These are phyloP conservation scores for Lobophora halterata DNA, from an alignment of 2,888 invertebrate genomes.

Conservation along the genomic window DNA sequence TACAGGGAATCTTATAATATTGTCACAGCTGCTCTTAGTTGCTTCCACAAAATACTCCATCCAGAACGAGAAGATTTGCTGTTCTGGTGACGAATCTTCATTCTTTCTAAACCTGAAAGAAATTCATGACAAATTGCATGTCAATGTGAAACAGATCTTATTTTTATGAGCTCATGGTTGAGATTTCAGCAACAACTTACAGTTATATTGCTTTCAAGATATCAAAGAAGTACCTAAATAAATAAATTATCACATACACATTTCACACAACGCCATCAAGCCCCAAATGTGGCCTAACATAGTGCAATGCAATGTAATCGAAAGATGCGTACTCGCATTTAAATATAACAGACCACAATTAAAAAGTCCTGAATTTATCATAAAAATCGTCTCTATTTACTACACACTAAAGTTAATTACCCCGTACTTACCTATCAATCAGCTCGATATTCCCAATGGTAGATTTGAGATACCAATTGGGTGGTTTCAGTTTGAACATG, in stretches of 20 bases:
- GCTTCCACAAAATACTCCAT: slow-evolving; percentile 99
- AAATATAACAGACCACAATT: too few species aligned
- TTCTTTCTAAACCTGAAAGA: slow-evolving; percentile 87
- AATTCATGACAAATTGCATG: background rate
- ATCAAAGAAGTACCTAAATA: too few species aligned
- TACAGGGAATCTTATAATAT: slow-evolving; percentile 94
- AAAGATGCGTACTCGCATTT: too few species aligned
- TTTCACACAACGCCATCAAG: too few species aligned
- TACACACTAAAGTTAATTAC: too few species aligned
- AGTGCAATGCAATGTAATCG: too few species aligned
- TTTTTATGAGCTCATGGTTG: too few species aligned
- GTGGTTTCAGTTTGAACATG: slow-evolving; percentile 95
- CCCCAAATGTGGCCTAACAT: too few species aligned
- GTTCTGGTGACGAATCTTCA: slow-evolving; percentile 89
- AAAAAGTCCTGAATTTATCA: background rate
- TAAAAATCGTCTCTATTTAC: background rate
- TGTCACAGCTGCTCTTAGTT: slow-evolving; percentile 88
- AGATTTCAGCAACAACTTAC: too few species aligned
- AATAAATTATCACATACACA: too few species aligned
- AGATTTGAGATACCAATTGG: slow-evolving; percentile 97
- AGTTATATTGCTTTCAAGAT: too few species aligned
- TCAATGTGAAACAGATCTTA: background rate
- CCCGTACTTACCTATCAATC: slow-evolving; percentile 83
- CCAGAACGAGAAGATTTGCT: slow-evolving; percentile 97
- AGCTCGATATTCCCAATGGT: slow-evolving; percentile 98